Base-by-base conservation (phyloP, 2,113 vertebrate genomes). In the Lepisosteus oculatus region DNA sequence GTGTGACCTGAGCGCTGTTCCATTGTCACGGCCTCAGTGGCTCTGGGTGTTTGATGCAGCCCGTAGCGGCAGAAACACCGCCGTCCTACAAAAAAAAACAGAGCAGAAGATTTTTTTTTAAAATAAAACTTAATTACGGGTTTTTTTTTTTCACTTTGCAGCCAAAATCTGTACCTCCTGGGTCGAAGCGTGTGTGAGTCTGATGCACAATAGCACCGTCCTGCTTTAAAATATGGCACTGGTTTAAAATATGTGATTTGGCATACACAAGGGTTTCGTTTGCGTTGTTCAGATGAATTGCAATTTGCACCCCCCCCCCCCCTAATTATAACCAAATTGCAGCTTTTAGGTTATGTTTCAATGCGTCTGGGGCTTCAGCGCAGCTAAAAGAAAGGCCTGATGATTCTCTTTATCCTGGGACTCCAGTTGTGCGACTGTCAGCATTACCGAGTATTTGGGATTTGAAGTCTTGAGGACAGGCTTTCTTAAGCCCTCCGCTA, bases 1-100 rank as follows among this genome's bases (percentile, higher is more conserved):
- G 81, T 84, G 81, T 90, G 90, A 92, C 90, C 90, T 75, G 79
- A 74, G 72, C 81, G 84, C 83, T 90, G 86, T 87, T 84, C 84
- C 85, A 76, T 92, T 90, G 90, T 89, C 88, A 76, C 72, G 67
- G 76, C 72, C 75, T 76, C 68, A 71, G 67, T 76, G 73, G 70
- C 75, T 29, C 29, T 76, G 74, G 79, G 81, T 83, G 73, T 77
- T 75, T 78, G 67, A 80, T 80, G 69, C 76, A 66, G 67, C 69
- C 67, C 55, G 72, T 63, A 17, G 29, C 54, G 43, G 74, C 55
- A 42, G 17, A 45, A 55, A 73, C 70, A 67, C 57, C 14, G 29
- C 29, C 29, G 29, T 29, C 29, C 29, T 29, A 29, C 29, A 29
- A 29, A 29, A 29, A 29, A 29, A 29, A 29, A 29, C 29, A 29